Conservation (phyloP, 1,140 invertebrate genomes). For the Bombus difficillimus region DNA sequence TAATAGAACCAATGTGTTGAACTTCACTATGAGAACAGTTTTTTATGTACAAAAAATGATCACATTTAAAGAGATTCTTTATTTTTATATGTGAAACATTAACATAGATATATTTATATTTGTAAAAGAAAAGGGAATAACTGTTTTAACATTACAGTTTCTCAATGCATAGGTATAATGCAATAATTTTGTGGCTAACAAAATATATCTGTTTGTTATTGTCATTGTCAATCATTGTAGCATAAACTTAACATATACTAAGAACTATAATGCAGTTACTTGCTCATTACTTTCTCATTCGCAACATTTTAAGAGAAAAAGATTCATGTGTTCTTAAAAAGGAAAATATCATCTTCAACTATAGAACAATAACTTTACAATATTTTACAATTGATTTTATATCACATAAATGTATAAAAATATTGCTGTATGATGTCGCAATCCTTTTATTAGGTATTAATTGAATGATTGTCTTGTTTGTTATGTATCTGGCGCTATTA, state of each 20-base stretch:
- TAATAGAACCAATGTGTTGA: conserved; percentile 3
- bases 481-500: conserved; percentile 3
- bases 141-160: conserved; percentile 2
- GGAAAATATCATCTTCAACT: background rate
- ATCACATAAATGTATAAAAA: background rate
- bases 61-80: background rate
- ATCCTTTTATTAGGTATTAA: background rate
- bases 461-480: conserved; percentile 43
- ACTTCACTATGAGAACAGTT: conserved; percentile 16
- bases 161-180: background rate
- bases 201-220: background rate
- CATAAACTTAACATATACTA: conserved; percentile 6
- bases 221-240: conserved; percentile 1
- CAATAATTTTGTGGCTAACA: conserved; percentile 37
- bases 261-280: background rate
- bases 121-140: background rate
- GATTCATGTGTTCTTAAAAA: background rate
- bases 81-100: background rate
- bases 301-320: background rate
- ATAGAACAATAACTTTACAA: background rate
- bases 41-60: background rate
- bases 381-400: background rate
- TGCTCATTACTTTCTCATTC: background rate
- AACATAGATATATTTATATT: background rate
- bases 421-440: conserved; percentile 22